Conservation (phyloP, 2,797 vertebrate genomes). For the Rhyacichthys aspro region DNA sequence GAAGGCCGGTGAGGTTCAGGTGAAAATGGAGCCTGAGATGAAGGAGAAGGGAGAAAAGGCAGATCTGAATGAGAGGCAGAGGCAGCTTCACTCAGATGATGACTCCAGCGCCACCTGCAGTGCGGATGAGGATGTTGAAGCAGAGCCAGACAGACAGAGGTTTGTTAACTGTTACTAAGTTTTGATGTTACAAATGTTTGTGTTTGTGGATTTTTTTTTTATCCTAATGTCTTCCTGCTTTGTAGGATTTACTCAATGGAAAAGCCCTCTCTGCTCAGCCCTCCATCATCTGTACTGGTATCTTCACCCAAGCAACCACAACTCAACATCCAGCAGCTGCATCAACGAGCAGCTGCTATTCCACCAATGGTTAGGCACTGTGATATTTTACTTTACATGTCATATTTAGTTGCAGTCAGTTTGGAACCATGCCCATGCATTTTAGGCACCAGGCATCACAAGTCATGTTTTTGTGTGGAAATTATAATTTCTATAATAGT, state of each 20-base stretch:
- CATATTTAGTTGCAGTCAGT: background rate
- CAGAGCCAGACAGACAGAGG: slow-evolving; percentile 92
- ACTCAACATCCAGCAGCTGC: slow-evolving; percentile 93
- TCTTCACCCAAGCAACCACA: slow-evolving; percentile 87
- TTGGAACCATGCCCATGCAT: background rate
- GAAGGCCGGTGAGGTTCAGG: slow-evolving; percentile 81
- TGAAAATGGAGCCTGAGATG: slow-evolving; percentile 89
- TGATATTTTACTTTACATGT: slow-evolving; percentile 6
- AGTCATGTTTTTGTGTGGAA: no score
- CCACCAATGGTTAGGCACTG: slow-evolving; percentile 90
- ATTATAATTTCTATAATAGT: background rate
- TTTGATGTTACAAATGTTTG: background rate
- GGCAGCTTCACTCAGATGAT: slow-evolving; percentile 91
- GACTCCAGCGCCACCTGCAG: slow-evolving; percentile 99
- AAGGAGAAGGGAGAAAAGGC: slow-evolving; percentile 89
- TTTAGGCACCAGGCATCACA: no score
- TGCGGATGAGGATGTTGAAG: slow-evolving; percentile 96
- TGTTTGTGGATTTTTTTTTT: background rate
- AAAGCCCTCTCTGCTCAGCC: slow-evolving; percentile 88
- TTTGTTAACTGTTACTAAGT: slow-evolving; percentile 23
- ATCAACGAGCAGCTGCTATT: slow-evolving; percentile 93
- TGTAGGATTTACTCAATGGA: slow-evolving; percentile 89
- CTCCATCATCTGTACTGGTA: slow-evolving; percentile 87
- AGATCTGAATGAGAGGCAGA: slow-evolving; percentile 77
- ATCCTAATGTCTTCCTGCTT: background rate